Percentiles rank a stretch among this genome's conserved stretches.
Conservation (phyloP, 2,888 invertebrate species). For the Nephrotoma guestfalica region DNA sequence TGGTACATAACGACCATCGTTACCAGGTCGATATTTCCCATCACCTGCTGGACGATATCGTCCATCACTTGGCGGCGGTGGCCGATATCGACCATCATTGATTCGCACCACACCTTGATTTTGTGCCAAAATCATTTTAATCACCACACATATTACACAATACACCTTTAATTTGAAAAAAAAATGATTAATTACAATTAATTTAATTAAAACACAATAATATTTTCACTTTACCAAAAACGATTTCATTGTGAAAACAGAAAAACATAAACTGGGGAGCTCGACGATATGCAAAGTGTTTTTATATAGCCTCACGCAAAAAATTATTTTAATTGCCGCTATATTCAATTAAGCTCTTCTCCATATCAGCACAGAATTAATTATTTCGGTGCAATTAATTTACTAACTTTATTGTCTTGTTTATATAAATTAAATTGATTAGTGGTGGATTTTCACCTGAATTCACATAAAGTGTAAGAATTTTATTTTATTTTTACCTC, state of each 20-base stretch:
- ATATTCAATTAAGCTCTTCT: neutral
- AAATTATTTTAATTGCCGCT: neutral
- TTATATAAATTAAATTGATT: neutral
- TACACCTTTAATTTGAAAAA: neutral
- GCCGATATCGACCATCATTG: slow-evolving; percentile 12
- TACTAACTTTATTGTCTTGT: neutral
- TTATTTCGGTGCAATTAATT: neutral
- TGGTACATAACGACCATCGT: slow-evolving; percentile 34
- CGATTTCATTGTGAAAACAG: neutral
- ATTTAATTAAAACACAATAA: neutral
- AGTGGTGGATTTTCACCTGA: neutral
- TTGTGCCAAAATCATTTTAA: neutral
- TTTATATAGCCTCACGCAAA: neutral
- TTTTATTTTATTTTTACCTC: neutral
- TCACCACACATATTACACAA: neutral
- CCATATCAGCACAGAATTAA: neutral
- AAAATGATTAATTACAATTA: neutral
- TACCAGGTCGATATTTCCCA: slow-evolving; percentile 22
- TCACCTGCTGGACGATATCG: slow-evolving; percentile 14
- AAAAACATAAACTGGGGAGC: neutral
- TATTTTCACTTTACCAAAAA: neutral
- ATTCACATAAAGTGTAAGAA: neutral
- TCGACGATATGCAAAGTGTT: neutral
- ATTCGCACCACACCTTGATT: neutral
- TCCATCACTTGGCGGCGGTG: slow-evolving; percentile 35